Base-by-base conservation (phyloP, 2,888 invertebrate species). In the Hanleya hanleyi region DNA sequence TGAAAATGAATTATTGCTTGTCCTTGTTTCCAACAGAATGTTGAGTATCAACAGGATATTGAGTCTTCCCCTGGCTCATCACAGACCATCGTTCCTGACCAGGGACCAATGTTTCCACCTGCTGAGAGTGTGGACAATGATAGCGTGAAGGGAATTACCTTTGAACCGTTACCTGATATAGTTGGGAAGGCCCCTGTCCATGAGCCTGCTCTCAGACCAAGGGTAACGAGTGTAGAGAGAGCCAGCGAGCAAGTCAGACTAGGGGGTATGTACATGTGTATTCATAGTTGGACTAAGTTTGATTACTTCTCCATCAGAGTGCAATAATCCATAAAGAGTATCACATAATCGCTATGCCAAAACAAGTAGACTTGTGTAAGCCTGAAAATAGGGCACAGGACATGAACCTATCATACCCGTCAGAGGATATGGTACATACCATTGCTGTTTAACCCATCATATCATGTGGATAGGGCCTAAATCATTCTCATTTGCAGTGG, bases 101-200 rank as follows among this genome's bases (percentile, higher is more conserved):
- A 57, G 4, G 57, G 57, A 4, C 22, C 57, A 15, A 22, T 57
- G 3, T 29, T 29, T 32, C 57, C 57, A 1, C 57, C 57, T 29
- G 57, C 22, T 18, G 57, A 57, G 57, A 57, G 57, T 26, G 12
- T 57, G 4, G 64, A 64, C 15, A 64, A 35, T 4, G 38, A 37
- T 32, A 67, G 67, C 26, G 36, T 47, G 1, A 51, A 61, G 22
- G 57, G 51, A 9, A 71, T 82, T 35, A 75, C 71, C 32, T 82
- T 89, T 76, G 89, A 89, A 77, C 88, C 89, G 0, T 77, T 89
- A 51, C 89, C 89, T 47, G 87, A 88, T 70, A 83, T 88, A 35
- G 70, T 85, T 18, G 78, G 84, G 37, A 84, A 84, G 69, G 77
- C 83, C 36, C 77, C 84, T 6, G 33, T 37, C n/a, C 74, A 79